A percentile compares a stretch with the other conserved stretches of the same genome.
phyloP scores from a whole-genome alignment of 2,888 invertebrate species.

The Zelleria hepariella region DNA sequence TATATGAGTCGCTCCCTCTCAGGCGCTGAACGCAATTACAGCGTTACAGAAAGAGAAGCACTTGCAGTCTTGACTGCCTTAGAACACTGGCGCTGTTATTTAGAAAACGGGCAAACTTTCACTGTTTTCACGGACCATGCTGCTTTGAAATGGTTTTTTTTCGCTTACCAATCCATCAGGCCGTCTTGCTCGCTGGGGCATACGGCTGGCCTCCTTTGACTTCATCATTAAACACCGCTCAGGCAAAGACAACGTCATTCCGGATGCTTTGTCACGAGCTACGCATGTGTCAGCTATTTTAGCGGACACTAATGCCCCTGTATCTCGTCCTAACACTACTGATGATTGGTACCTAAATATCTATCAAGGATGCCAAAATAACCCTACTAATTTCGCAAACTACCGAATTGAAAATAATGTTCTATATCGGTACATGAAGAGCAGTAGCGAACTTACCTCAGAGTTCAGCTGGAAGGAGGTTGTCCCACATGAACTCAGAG shows the following conservation, averaged over 20 bases:
- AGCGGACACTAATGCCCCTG: neutral
- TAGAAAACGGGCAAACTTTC: slow-evolving; percentile 4
- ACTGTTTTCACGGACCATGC: neutral
- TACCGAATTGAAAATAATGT: slow-evolving; percentile 1
- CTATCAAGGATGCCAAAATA: neutral
- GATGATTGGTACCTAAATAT: slow-evolving; percentile 9
- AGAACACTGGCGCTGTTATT: too few relatives aligned
- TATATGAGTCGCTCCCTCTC: slow-evolving; percentile 4
- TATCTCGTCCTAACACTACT: neutral
- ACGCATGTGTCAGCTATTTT: neutral
- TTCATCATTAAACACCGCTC: slow-evolving; percentile 9
- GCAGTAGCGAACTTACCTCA: neutral
- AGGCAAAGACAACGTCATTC: slow-evolving; percentile 8
- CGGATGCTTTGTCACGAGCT: slow-evolving; percentile 7
- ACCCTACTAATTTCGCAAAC: slow-evolving; percentile 1
- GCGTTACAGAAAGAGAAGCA: too few relatives aligned
- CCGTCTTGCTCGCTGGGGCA: slow-evolving; percentile 4
- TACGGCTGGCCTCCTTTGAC: slow-evolving; percentile 5
- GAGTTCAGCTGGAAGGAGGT: slow-evolving; percentile 9
- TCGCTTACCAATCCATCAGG: slow-evolving; percentile 5
- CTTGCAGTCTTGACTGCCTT: too few relatives aligned
- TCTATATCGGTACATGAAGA: slow-evolving; percentile 3
- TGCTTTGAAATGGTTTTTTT: slow-evolving; percentile 4
- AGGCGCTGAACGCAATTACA: slow-evolving; percentile 4
- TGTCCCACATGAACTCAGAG: slow-evolving; percentile 3